A percentile compares a stretch with the other conserved stretches of the same genome.
Conservation (phyloP, 2,113 vertebrate genomes). For the Cyphomyrus plagiostoma region DNA sequence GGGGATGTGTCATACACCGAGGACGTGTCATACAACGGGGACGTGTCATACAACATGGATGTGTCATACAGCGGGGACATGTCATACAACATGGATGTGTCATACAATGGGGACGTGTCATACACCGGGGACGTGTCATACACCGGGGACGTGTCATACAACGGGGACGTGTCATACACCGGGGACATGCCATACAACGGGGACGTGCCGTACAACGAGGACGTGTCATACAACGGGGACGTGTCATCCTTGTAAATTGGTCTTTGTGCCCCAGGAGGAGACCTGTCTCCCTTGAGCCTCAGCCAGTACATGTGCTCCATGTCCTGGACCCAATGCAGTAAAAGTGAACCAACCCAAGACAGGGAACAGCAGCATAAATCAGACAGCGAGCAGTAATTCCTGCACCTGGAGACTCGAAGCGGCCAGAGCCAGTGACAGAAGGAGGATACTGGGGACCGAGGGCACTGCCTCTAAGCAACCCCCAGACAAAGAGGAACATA, state of each 20-base stretch:
- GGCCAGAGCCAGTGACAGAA: constrained; percentile 49
- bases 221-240: not conserved
- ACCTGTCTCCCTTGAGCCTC: constrained; percentile 62
- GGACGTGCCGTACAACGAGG: no score
- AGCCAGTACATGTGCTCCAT: constrained; percentile 82
- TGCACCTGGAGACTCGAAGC: constrained; percentile 72
- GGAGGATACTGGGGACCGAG: constrained; percentile 33
- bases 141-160: no score
- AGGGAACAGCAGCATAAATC: constrained; percentile 77
- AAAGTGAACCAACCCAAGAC: constrained; percentile 68
- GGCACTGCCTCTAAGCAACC: constrained; percentile 30
- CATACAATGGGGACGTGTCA: no score
- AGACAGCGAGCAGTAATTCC: constrained; percentile 69
- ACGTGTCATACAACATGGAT: not conserved
- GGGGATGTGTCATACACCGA: no score
- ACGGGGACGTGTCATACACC: no score
- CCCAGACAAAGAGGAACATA: not conserved
- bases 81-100: no score
- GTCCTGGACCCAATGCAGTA: constrained; percentile 78
- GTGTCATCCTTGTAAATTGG: not conserved
- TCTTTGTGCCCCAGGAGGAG: constrained; percentile 59
- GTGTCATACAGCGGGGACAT: not conserved
- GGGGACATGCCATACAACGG: not conserved
- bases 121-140: no score
- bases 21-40: no score